Evolutionary conservation across 2,888 invertebrate species (phyloP).

Genomic region (Drosophila tanythrix): DNA sequence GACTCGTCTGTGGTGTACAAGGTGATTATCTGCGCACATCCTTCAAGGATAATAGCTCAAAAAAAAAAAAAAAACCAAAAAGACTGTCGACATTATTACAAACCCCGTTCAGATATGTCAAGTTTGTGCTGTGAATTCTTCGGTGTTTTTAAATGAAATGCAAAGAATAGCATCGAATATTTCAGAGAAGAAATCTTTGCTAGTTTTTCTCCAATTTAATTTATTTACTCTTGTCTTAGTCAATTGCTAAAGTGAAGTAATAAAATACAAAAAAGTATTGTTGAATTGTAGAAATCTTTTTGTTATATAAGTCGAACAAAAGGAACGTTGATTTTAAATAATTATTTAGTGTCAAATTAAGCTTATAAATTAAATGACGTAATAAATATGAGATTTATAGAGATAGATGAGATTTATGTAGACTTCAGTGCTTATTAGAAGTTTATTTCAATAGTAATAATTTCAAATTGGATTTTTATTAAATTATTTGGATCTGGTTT

Average conservation of each 20-base stretch:
- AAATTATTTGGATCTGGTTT: neutral
- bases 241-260: neutral
- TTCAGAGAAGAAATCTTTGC: neutral
- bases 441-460: neutral
- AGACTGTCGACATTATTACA: constrained; percentile 20
- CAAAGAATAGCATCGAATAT: neutral
- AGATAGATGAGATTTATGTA: neutral
- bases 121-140: constrained; percentile 34
- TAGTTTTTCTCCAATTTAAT: neutral
- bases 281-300: neutral
- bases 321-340: neutral
- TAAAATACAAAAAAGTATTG: neutral
- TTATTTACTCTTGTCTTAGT: neutral
- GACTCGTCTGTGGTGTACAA: constrained; percentile 40
- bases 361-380: neutral
- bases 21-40: constrained; percentile 52
- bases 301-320: neutral
- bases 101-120: neutral
- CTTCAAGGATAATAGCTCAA: constrained; percentile 34
- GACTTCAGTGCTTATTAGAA: neutral
- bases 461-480: neutral
- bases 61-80: neutral
- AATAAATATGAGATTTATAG: neutral
- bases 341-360: neutral
- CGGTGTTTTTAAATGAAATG: neutral